Evolutionary conservation across 2,113 vertebrate genomes (phyloP).

Genomic region (Alectura lathami): DNA sequence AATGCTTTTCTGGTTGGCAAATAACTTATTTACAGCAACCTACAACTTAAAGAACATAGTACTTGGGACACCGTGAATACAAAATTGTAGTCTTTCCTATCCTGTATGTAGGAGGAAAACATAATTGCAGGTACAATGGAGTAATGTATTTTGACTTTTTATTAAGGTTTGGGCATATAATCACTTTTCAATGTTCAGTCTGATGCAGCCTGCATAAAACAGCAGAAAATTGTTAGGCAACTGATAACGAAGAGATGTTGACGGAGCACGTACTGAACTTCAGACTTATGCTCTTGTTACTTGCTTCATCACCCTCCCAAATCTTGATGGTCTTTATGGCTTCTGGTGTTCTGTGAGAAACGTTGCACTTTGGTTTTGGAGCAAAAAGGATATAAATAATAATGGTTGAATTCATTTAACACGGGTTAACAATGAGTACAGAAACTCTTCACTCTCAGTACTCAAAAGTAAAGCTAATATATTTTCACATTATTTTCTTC

Average conservation of each 20-base stretch:
- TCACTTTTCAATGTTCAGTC: conserved; percentile 36
- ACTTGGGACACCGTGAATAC: neutral
- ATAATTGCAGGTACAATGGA: conserved; percentile 28
- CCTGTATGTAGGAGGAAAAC: conserved; percentile 30
- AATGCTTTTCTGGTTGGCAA: neutral
- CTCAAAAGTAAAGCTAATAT: conserved; percentile 3
- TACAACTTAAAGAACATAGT: neutral
- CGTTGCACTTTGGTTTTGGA: neutral
- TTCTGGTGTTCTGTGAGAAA: conserved; percentile 12
- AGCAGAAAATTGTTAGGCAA: conserved; percentile 40
- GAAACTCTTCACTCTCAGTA: neutral
- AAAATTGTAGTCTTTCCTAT: conserved; percentile 27
- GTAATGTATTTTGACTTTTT: conserved; percentile 53
- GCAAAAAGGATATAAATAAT: neutral
- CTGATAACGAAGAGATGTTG: neutral
- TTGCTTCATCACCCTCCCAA: neutral
- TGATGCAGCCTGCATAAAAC: conserved; percentile 49
- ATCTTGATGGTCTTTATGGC: neutral
- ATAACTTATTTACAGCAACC: conserved; percentile 10
- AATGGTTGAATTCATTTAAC: neutral
- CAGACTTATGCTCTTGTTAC: neutral
- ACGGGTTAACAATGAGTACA: neutral
- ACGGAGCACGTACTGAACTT: neutral
- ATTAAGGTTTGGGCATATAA: conserved; percentile 49
- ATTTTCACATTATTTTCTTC: conserved; percentile 1